Evolutionary conservation across 2,797 vertebrate genomes (phyloP).

Genomic region (Oophaga sylvatica): DNA sequence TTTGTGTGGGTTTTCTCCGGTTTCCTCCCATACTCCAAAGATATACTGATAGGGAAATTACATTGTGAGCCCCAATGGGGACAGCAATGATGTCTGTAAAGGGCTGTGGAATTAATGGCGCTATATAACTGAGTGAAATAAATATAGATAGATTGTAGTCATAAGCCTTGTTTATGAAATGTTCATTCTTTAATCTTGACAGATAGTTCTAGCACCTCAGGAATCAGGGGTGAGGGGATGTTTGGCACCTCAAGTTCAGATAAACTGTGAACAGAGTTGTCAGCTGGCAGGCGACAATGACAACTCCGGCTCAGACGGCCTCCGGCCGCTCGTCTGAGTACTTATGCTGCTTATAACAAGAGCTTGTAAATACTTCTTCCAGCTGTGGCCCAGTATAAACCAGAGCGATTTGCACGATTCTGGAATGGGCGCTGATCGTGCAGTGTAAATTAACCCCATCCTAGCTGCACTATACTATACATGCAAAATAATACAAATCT

Average conservation of each 20-base stretch:
- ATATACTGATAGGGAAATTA: too few relatives aligned
- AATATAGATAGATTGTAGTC: too few relatives aligned
- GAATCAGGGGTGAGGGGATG: not conserved
- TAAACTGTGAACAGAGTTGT: slow-evolving; percentile 3
- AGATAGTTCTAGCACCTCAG: not conserved
- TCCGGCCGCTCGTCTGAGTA: not conserved
- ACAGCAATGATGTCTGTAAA: too few relatives aligned
- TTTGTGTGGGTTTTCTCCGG: too few relatives aligned
- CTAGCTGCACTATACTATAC: not conserved
- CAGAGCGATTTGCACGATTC: not conserved
- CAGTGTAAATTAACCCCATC: not conserved
- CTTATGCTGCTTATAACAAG: not conserved
- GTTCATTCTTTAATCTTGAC: not conserved
- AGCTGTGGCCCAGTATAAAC: not conserved
- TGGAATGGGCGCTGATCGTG: not conserved
- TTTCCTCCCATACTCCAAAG: too few relatives aligned
- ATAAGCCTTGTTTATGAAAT: too few relatives aligned
- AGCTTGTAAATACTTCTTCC: slow-evolving; percentile 4
- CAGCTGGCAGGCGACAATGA: not conserved
- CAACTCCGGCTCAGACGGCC: slow-evolving; percentile 12
- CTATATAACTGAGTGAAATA: too few relatives aligned
- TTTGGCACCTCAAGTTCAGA: not conserved
- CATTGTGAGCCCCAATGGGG: too few relatives aligned
- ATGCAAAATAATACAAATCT: too few relatives aligned
- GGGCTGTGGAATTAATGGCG: too few relatives aligned